A percentile compares a stretch with the other conserved stretches of the same genome.
These are phyloP conservation scores for Thereva unica DNA, from an alignment of 2,888 invertebrate species.

Conservation along the genomic window DNA sequence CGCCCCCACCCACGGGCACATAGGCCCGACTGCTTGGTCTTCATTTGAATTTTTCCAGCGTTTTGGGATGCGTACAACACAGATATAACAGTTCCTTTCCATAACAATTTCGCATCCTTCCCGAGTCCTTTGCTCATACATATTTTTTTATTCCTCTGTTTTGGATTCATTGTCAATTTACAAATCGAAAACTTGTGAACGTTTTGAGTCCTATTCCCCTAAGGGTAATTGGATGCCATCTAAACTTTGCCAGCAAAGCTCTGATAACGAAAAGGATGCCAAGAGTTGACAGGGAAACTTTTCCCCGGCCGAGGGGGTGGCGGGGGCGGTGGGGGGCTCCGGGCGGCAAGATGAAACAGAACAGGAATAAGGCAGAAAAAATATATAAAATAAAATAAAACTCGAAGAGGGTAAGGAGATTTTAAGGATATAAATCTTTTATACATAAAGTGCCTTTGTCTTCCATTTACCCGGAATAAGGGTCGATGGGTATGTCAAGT, in stretches of 20 bases:
- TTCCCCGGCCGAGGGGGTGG: background rate
- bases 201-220: conserved; percentile 15
- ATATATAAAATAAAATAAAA: background rate
- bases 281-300: conserved; percentile 20
- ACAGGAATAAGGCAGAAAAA: too few relatives aligned
- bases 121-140: background rate
- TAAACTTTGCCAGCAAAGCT: conserved; percentile 14
- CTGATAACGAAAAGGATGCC: conserved; percentile 12
- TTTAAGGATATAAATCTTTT: conserved; percentile 29
- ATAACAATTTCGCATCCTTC: background rate
- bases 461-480: conserved; percentile 5
- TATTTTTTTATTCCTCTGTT: background rate
- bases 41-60: too few relatives aligned
- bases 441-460: conserved; percentile 27
- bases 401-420: conserved; percentile 28
- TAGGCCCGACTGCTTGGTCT: too few relatives aligned
- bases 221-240: conserved; percentile 29
- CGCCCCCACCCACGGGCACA: too few relatives aligned
- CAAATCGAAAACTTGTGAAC: conserved; percentile 34
- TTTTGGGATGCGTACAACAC: background rate
- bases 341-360: too few relatives aligned
- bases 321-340: background rate
- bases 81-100: background rate
- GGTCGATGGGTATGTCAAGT: conserved; percentile 28
- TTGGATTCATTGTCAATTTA: conserved; percentile 22